Evolutionary conservation across 2,888 invertebrate species (phyloP), one percentile per base, ranked within the genome.

Genomic region (Polyploca ridens): DNA sequence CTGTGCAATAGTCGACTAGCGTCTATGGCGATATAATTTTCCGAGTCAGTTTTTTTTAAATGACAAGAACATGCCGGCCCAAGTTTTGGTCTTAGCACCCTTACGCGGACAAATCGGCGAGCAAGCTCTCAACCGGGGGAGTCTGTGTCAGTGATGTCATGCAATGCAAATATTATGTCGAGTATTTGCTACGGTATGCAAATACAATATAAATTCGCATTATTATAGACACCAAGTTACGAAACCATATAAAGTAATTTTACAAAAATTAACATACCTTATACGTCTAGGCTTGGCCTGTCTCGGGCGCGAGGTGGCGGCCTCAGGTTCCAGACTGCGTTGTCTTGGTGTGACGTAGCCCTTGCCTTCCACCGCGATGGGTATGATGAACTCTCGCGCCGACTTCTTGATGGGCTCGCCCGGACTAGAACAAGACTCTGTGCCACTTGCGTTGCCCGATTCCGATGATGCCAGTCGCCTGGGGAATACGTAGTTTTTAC

Each of bases 321-420:
- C 94, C 67, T 97, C 97, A 16, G 97, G 97, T 85, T 97, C 97
- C 67, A 97, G 93, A 85, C 97, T 97, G 72, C 97, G 96, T 68
- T 93, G 94, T 1, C 94, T 94, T 33, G 97, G 97, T 33, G 97
- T 97, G 7, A 97, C 97, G 86, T 96, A 97, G 69, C 98, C 98
- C 69, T 97, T 98, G 75, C 98, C 98, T 88, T 98, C 98, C 64
- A 98, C 97, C 19, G 98, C 97, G 81, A 98, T 98, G n/a, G 98
- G 98, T 88, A 98, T 98, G 80, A 98, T 98, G 84, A 97, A 98
- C 90, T 98, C 98, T 58, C 98, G 95, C 16, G 98, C 97, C 14
- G 97, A 97, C 91, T 98, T 98, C 84, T 97, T 96, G 82, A 98
- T 98, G 7, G 97, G 97, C 85, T 78, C 94, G 72, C 94, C 94